A percentile compares a stretch with the other conserved stretches of the same genome.
Evolutionary conservation across 2,888 invertebrate genomes (phyloP).

Genomic region (Nymphalis urticae): DNA sequence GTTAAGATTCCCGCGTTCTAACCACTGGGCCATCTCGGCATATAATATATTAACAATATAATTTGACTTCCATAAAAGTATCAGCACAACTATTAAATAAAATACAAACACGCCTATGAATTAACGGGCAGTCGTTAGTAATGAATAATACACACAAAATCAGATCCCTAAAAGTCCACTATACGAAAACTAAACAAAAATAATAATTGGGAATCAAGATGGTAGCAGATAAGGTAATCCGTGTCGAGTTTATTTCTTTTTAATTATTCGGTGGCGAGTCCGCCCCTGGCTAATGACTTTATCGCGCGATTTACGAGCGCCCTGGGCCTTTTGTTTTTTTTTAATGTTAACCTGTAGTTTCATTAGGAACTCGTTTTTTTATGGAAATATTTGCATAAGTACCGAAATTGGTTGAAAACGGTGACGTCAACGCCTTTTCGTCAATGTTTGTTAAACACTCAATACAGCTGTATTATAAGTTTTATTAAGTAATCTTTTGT

Average conservation of each 20-base stretch:
- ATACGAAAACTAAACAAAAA: constrained; percentile 49
- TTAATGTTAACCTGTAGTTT: constrained; percentile 51
- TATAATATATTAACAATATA: too few species aligned
- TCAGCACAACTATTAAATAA: too few species aligned
- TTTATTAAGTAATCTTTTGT: too few species aligned
- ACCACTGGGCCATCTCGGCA: too few species aligned
- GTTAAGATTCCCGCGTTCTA: too few species aligned
- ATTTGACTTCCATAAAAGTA: too few species aligned
- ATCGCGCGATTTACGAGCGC: constrained; percentile 73
- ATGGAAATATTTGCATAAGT: constrained; percentile 10
- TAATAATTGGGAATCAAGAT: constrained; percentile 70
- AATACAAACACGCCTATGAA: background rate
- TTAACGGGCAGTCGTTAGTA: background rate
- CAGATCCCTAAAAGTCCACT: constrained; percentile 23
- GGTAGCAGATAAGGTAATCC: constrained; percentile 70
- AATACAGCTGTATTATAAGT: too few species aligned
- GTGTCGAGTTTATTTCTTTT: constrained; percentile 80
- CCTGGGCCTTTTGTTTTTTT: constrained; percentile 68
- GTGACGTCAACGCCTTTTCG: background rate
- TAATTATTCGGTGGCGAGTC: constrained; percentile 76
- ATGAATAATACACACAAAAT: constrained; percentile 13
- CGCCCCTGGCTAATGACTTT: constrained; percentile 79
- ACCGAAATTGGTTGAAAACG: background rate
- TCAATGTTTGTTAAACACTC: background rate
- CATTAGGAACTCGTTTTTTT: constrained; percentile 52